Evolutionary conservation across 1,140 invertebrate genomes (phyloP).

Genomic region (Telenomus remus): DNA sequence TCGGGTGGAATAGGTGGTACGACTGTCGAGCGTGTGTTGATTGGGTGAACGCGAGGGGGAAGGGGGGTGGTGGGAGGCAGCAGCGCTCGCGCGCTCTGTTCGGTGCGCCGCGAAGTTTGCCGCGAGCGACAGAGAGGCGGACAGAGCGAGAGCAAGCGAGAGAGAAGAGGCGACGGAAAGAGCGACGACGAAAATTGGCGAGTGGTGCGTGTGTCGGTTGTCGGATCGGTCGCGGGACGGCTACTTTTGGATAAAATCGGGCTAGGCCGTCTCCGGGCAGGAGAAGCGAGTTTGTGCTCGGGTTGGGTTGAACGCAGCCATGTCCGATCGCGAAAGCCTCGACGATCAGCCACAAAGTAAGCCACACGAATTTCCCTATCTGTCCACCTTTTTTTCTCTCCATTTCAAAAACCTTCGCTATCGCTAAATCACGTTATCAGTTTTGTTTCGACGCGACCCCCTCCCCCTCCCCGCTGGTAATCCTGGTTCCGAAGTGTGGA

Average conservation of each 20-base stretch:
- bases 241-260: conserved; percentile 63
- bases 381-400: conserved; percentile 15
- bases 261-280: conserved; percentile 58
- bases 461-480: neutral
- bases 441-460: conserved; percentile 1
- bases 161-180: conserved; percentile 25
- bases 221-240: conserved; percentile 53
- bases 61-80: neutral
- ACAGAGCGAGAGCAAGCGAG: conserved; percentile 43
- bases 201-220: conserved; percentile 65
- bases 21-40: no score
- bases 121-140: conserved; percentile 25
- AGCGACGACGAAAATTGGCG: conserved; percentile 40
- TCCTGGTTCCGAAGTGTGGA: no score
- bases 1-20: no score
- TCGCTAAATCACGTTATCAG: conserved; percentile 13
- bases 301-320: conserved; percentile 63
- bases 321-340: conserved; percentile 79
- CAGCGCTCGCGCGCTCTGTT: conserved; percentile 14
- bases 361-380: conserved; percentile 37
- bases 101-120: conserved; percentile 34
- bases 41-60: no score
- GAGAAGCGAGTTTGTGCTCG: conserved; percentile 59
- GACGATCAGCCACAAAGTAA: conserved; percentile 78
- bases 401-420: conserved; percentile 13